phyloP scores from a whole-genome alignment of 2,113 vertebrate species.

The Pithys albifrons region DNA sequence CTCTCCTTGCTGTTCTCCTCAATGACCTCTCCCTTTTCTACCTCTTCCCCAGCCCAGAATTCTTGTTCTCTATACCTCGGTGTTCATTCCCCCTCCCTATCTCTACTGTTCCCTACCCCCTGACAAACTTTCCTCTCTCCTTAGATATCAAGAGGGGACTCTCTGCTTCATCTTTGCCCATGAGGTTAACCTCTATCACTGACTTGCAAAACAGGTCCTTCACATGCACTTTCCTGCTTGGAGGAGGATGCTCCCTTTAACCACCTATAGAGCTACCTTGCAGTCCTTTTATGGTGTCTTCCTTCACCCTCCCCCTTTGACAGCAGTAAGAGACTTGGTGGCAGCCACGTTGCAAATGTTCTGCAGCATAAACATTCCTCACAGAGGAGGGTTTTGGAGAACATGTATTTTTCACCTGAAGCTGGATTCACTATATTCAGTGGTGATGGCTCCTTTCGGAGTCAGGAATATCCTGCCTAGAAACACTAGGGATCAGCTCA shows the following conservation, averaged over 20 bases:
- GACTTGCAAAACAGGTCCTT: not conserved
- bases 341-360: not conserved
- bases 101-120: accelerated
- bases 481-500: not conserved
- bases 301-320: not conserved
- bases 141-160: not conserved
- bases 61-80: not conserved
- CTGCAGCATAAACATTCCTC: not conserved
- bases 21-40: not conserved
- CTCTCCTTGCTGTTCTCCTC: not conserved
- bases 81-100: not conserved
- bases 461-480: not conserved
- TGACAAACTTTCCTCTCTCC: not conserved
- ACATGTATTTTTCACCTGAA: not conserved
- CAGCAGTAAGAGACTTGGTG: not conserved
- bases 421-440: not conserved
- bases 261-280: not conserved
- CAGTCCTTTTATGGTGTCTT: not conserved
- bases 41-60: not conserved
- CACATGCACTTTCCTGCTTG: not conserved
- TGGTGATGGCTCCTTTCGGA: accelerated
- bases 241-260: not conserved
- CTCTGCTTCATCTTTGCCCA: not conserved
- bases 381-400: not conserved
- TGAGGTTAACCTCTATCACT: not conserved